Evolutionary conservation across 1,140 invertebrate species (phyloP).

Genomic region (Euglossa dilemma): DNA sequence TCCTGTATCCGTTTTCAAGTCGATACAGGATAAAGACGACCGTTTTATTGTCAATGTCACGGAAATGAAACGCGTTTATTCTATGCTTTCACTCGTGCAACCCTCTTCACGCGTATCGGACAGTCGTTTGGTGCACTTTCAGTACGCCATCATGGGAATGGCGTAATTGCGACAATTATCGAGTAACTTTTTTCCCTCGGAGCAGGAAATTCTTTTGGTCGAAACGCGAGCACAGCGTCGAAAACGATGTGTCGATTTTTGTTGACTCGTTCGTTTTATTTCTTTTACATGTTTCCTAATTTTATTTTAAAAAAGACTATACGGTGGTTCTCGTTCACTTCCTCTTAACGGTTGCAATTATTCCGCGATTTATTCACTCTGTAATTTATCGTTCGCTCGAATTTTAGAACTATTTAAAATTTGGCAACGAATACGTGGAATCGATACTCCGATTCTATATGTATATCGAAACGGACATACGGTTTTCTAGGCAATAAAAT

Average conservation of each 20-base stretch:
- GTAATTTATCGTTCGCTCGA: background rate
- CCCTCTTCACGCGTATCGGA: background rate
- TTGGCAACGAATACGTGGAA: conserved; percentile 3
- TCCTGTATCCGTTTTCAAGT: background rate
- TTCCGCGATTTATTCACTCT: background rate
- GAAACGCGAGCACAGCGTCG: no score
- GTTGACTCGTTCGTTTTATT: background rate
- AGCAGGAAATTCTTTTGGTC: background rate
- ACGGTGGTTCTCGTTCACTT: background rate
- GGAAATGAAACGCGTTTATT: conserved; percentile 16
- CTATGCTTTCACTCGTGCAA: background rate
- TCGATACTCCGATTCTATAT: conserved; percentile 7
- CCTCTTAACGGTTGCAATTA: background rate
- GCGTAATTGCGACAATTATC: conserved; percentile 4
- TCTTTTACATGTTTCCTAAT: background rate
- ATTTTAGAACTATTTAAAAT: background rate
- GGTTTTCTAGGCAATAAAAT: conserved; percentile 2
- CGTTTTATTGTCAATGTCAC: conserved; percentile 20
- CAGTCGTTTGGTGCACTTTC: conserved; percentile 14
- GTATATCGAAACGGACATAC: background rate
- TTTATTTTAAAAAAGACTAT: background rate
- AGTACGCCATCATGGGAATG: background rate
- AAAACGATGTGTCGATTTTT: background rate
- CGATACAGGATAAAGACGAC: background rate
- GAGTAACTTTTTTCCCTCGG: background rate